A percentile compares a stretch with the other conserved stretches of the same genome.
phyloP scores from a whole-genome alignment of 1,140 invertebrate genomes.

The Brevipalpus yothersi region DNA sequence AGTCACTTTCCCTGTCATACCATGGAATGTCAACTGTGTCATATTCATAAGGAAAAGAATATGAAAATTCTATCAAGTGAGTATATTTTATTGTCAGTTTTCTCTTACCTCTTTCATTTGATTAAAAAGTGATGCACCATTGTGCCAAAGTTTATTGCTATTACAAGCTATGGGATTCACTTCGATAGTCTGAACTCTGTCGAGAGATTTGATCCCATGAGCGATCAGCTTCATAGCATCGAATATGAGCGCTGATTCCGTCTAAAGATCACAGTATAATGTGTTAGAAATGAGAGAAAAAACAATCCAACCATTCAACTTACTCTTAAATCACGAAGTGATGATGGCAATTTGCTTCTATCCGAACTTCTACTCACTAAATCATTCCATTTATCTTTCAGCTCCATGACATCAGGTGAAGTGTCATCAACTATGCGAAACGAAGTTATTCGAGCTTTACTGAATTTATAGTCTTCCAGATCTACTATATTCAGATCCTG shows the following conservation, averaged over 20 bases:
- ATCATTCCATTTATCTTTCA: neutral
- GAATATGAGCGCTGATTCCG: slow-evolving; percentile 23
- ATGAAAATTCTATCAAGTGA: neutral
- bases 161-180: slow-evolving; percentile 17
- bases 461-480: slow-evolving; percentile 15
- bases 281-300: too few species aligned
- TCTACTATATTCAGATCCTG: slow-evolving; percentile 17
- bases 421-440: slow-evolving; percentile 32
- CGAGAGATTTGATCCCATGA: slow-evolving; percentile 19
- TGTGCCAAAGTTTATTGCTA: slow-evolving; percentile 39
- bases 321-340: neutral
- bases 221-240: slow-evolving; percentile 23
- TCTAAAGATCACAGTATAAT: slow-evolving; percentile 14
- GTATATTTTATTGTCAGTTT: neutral
- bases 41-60: neutral
- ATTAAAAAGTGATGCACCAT: slow-evolving; percentile 79
- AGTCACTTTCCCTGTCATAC: slow-evolving; percentile 74
- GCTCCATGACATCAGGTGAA: slow-evolving; percentile 1
- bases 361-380: too few species aligned
- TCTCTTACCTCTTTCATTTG: slow-evolving; percentile 82
- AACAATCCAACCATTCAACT: too few species aligned
- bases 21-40: slow-evolving; percentile 56
- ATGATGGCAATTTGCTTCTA: too few species aligned
- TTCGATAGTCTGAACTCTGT: slow-evolving; percentile 16
- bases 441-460: slow-evolving; percentile 14